phyloP scores from a whole-genome alignment of 1,140 invertebrate genomes.

The Cardiocondyla obscurior region DNA sequence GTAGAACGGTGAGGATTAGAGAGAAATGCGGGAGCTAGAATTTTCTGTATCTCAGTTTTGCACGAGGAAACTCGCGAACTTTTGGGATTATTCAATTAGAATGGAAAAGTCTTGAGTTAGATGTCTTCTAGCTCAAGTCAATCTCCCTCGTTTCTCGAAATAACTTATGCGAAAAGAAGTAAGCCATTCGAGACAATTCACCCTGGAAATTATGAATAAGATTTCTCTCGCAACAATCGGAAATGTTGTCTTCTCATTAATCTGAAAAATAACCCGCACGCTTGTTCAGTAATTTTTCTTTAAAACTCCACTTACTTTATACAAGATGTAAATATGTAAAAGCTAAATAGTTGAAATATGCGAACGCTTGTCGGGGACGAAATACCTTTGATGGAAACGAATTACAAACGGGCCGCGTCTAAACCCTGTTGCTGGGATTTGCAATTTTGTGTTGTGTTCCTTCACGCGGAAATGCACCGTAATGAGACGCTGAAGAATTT shows the following conservation, averaged over 20 bases:
- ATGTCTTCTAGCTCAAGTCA: constrained; percentile 43
- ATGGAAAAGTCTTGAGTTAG: constrained; percentile 70
- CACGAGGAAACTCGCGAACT: constrained; percentile 65
- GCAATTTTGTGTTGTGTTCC: constrained; percentile 65
- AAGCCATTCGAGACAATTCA: constrained; percentile 9
- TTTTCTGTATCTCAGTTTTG: constrained; percentile 40
- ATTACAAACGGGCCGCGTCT: constrained; percentile 37
- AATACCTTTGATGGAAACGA: constrained; percentile 4
- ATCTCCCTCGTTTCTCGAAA: background rate
- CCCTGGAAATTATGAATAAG: constrained; percentile 39
- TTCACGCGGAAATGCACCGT: constrained; percentile 68
- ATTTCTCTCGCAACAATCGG: constrained; percentile 13
- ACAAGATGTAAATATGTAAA: background rate
- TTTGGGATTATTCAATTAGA: constrained; percentile 71
- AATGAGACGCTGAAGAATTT: constrained; percentile 76
- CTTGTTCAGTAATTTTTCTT: background rate
- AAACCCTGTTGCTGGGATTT: constrained; percentile 25
- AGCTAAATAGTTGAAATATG: background rate
- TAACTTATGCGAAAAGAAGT: constrained; percentile 31
- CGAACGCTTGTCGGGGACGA: background rate
- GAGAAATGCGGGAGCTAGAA: constrained; percentile 20
- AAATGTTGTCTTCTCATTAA: background rate
- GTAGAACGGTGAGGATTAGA: constrained; percentile 34
- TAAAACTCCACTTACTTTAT: background rate
- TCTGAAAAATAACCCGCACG: background rate